phyloP scores from a whole-genome alignment of 2,888 invertebrate species.

The Dysmachus trigonus region DNA sequence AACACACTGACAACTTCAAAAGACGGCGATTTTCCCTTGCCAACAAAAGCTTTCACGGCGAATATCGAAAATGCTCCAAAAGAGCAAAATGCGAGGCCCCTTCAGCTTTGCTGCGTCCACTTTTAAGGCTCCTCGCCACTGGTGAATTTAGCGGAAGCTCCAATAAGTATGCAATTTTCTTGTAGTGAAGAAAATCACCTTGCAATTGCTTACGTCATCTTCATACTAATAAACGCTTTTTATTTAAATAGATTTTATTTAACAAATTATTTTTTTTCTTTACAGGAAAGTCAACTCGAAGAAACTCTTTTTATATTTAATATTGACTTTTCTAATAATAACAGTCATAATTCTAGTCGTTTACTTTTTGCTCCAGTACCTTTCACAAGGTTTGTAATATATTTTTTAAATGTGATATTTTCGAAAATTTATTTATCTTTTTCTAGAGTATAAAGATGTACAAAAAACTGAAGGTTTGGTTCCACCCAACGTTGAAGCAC shows the following conservation, averaged over 20 bases:
- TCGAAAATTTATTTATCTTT: neutral
- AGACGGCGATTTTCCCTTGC: neutral
- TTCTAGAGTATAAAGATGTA: neutral
- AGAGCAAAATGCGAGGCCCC: neutral
- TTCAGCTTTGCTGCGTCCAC: neutral
- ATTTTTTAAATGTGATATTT: neutral
- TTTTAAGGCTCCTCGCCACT: neutral
- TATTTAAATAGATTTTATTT: neutral
- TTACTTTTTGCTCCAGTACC: slow-evolving; percentile 19
- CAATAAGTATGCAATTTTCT: slow-evolving; percentile 21
- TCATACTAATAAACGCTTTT: neutral
- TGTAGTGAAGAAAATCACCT: neutral
- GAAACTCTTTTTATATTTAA: neutral
- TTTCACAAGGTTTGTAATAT: neutral
- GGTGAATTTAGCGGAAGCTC: neutral
- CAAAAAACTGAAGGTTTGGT: neutral
- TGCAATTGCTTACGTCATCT: neutral
- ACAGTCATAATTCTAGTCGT: neutral
- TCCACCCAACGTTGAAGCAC: slow-evolving; percentile 74
- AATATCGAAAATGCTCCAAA: neutral
- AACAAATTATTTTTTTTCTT: neutral
- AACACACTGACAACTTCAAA: neutral
- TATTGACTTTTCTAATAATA: neutral
- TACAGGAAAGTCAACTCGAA: neutral
- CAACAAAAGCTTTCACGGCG: neutral